A percentile compares a stretch with the other conserved stretches of the same genome.
Conservation (phyloP, 2,797 vertebrate genomes). For the Acanthornis magna region DNA sequence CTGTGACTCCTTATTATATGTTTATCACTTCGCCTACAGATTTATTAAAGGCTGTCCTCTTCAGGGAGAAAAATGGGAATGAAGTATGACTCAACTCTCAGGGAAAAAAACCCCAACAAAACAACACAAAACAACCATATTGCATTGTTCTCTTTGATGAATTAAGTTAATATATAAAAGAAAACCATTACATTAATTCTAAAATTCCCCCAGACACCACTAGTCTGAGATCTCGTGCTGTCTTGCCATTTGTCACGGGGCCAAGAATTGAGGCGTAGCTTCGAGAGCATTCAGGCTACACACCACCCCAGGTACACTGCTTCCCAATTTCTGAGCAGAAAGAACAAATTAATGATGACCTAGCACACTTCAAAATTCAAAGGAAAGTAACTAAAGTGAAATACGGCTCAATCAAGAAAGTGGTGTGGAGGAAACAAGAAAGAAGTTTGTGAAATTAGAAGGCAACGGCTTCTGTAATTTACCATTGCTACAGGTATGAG, state of each 20-base stretch:
- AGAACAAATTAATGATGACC: not conserved
- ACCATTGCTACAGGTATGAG: not conserved
- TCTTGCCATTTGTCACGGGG: not conserved
- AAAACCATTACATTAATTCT: not conserved
- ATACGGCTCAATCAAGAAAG: not conserved
- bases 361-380: not conserved
- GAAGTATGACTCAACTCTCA: slow-evolving; percentile 17
- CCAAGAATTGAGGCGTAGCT: not conserved
- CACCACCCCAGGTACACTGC: not conserved
- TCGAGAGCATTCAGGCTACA: not conserved
- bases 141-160: not conserved
- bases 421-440: not conserved
- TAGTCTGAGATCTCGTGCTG: not conserved
- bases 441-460: not conserved
- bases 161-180: not conserved
- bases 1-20: slow-evolving; percentile 12
- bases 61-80: not conserved
- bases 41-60: slow-evolving; percentile 36
- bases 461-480: not conserved
- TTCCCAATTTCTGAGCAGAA: not conserved
- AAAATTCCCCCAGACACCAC: not conserved
- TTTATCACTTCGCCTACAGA: not conserved
- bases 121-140: not conserved
- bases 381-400: not conserved
- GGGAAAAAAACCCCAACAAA: not conserved